Evolutionary conservation across 2,113 vertebrate genomes (phyloP), one percentile per base, ranked within the genome.

Genomic region (Benitochromis conjunctus): DNA sequence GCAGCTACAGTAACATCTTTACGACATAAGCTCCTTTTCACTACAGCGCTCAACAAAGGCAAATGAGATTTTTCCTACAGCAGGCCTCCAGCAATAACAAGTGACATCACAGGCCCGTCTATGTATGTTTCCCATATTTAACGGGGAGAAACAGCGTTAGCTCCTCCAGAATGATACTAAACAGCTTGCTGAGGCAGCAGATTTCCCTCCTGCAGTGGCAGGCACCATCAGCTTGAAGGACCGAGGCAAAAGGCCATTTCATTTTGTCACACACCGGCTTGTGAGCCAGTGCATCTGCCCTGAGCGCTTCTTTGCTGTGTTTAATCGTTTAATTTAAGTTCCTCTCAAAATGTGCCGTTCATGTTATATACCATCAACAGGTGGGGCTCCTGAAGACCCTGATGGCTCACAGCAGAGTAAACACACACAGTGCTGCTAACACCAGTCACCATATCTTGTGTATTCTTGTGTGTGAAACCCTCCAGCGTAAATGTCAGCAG

Each of bases 341-440:
- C 16, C 26, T 53, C 41, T 71, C 10, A 48, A 94, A 95, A 96
- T 95, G 96, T 94, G 90, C 95, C 91, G 92, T 94, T 94, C 95
- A 93, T 91, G 93, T 96, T 95, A 96, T 95, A 79, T 4, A 92
- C 88, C 94, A 90, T 91, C 95, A 96, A 96, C 96, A 97, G 96
- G 97, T 97, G 96, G 96, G 95, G 96, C 93, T 94, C 85, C 88
- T 91, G 87, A 92, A 92, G 95, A 94, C 96, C 95, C 95, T 94
- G 94, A 94, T 93, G 94, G 92, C 46, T 71, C 76, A 8, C 43
- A 58, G 31, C 26, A 29, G 18, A 43, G 43, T 71, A 48, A 71
- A 74, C 36, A 36, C 36, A 62, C 69, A 18, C 80, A 66, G 46
- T 12, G 13, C 78, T 9, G 36, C 79, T 91, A 95, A 94, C 96